Base-by-base conservation (phyloP, 1,140 invertebrate genomes). In the Anagrus nilaparvatae region DNA sequence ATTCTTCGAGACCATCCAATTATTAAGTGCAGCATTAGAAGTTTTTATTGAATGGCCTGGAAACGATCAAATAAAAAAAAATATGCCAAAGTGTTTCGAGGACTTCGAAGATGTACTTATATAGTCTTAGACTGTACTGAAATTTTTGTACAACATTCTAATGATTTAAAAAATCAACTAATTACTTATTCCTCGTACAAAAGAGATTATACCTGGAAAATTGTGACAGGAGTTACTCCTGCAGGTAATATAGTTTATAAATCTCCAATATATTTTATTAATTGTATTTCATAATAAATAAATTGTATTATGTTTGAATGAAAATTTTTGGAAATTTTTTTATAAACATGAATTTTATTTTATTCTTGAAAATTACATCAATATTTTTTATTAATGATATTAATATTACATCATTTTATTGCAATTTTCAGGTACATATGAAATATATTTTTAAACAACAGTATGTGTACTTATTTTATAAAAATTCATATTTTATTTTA, bases 101-200 rank as follows among this genome's bases (percentile, higher is more conserved):
- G 20, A 40, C 13, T 53, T 44, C 38, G 10, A 40, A 28, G 19
- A 49, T 29, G 35, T 37, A 3, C n/a, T 40, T 12, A n/a, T n/a
- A 36, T 51, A 24, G 49, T 55, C 10, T 33, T 58, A 9, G 54
- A 58, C 34, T 58, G 48, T 27, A 52, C 51, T 3, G 46, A 53
- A 46, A 42, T 51, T 28, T 14, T 20, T 32, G 46, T 51, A n/a
- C 36, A 49, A 40, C 30, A 23, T 14, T 42, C 49, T 34, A 49
- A 49, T 43, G 28, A 31, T 43, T 10, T 53, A 3, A 31, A 35
- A 6, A 50, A 48, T 38, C 34, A 44, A 35, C 29, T 51, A 13
- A 19, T 19, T 27, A 43, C 37, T n/a, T 55, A 52, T 41, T 60
- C 59, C 3, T 20, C 40, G 5, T 64, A 63, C 35, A 61, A 62